Percentiles rank a stretch among this genome's conserved stretches.
phyloP scores from a whole-genome alignment of 64 coral and sea anemone genomes.

The Pachyseris speciosa region DNA sequence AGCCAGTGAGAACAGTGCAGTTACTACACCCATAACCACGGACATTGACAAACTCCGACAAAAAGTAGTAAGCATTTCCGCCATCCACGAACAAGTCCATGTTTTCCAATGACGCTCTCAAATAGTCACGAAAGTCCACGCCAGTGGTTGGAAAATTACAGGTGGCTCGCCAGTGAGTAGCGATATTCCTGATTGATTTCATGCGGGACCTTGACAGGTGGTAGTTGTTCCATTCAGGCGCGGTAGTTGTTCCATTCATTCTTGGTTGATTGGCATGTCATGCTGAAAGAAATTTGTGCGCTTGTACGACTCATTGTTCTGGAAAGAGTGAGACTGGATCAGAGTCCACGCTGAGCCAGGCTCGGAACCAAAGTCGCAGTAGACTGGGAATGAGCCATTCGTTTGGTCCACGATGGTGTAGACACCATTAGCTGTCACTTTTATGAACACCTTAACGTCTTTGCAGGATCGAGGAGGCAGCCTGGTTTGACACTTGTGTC shows the following conservation, averaged over 20 bases:
- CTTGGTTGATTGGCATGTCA: slow-evolving; percentile 40
- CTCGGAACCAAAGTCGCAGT: slow-evolving; percentile 21
- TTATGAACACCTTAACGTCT: background rate
- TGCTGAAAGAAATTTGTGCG: background rate
- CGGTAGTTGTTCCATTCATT: slow-evolving; percentile 31
- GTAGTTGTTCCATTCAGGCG: slow-evolving; percentile 32
- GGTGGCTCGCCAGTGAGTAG: slow-evolving; percentile 48
- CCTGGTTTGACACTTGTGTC: slow-evolving; percentile 27
- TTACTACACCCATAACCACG: too few relatives aligned
- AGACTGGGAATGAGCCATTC: background rate
- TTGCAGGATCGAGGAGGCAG: background rate
- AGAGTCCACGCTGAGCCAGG: slow-evolving; percentile 7
- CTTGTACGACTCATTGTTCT: background rate
- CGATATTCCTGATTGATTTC: background rate
- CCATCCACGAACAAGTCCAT: background rate
- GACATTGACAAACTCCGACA: too few relatives aligned
- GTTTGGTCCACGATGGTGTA: background rate
- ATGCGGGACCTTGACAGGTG: slow-evolving; percentile 29
- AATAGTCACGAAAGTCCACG: slow-evolving; percentile 30
- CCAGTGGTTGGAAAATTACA: slow-evolving; percentile 16
- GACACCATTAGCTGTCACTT: background rate
- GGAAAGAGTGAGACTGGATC: slow-evolving; percentile 1
- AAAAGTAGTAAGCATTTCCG: too few relatives aligned
- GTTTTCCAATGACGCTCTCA: background rate
- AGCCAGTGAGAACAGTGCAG: too few relatives aligned